phyloP scores from a whole-genome alignment of 2,888 invertebrate species.

The Tenthredo distinguenda region DNA sequence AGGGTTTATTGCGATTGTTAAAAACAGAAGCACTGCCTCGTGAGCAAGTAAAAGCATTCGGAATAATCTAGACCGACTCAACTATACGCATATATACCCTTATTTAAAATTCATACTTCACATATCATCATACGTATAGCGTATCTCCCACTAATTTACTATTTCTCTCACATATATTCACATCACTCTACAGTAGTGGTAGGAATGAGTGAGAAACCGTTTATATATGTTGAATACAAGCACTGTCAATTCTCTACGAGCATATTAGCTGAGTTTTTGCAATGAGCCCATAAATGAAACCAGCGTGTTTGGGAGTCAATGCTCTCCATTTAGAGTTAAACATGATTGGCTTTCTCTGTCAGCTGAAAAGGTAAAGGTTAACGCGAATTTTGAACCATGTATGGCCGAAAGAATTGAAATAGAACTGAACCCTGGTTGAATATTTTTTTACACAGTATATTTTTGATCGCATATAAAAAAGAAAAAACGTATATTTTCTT shows the following conservation, averaged over 20 bases:
- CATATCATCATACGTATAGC: background rate
- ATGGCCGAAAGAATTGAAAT: background rate
- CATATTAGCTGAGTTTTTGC: background rate
- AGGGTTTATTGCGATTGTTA: background rate
- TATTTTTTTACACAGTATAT: background rate
- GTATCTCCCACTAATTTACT: background rate
- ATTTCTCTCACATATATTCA: background rate
- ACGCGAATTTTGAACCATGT: background rate
- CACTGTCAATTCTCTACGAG: background rate
- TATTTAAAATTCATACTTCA: background rate
- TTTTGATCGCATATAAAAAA: background rate
- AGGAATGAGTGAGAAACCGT: background rate
- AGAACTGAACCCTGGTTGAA: background rate
- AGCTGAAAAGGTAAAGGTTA: background rate
- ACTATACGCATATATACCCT: background rate
- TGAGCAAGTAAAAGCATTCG: background rate
- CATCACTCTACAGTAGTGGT: background rate
- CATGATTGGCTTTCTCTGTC: conserved; percentile 10
- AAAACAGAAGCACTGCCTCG: conserved; percentile 10
- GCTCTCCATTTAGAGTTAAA: background rate
- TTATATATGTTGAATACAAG: background rate
- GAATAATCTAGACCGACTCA: background rate
- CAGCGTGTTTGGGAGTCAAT: background rate
- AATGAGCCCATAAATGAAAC: background rate
- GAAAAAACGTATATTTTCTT: background rate